phyloP scores from a whole-genome alignment of 2,797 vertebrate species.

The Balearica regulorum region DNA sequence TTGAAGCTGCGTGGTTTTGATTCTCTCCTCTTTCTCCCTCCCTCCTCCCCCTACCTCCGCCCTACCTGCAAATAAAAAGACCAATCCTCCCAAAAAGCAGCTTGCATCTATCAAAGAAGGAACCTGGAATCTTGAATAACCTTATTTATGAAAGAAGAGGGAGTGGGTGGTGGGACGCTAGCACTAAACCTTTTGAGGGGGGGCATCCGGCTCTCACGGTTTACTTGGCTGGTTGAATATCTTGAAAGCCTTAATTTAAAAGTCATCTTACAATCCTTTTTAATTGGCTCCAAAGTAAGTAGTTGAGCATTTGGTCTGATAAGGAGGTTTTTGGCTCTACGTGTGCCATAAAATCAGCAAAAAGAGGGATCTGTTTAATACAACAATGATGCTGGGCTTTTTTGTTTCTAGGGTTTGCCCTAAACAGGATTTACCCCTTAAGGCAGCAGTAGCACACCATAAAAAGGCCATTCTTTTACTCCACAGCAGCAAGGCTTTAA shows the following conservation, averaged over 20 bases:
- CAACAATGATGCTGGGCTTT: slow-evolving; percentile 58
- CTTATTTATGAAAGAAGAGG: slow-evolving; percentile 56
- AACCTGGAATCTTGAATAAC: slow-evolving; percentile 33
- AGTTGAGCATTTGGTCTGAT: slow-evolving; percentile 66
- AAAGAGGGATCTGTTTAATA: slow-evolving; percentile 74
- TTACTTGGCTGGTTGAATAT: slow-evolving; percentile 53
- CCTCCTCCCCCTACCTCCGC: background rate
- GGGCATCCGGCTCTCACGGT: slow-evolving; percentile 45
- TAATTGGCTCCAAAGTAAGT: slow-evolving; percentile 69
- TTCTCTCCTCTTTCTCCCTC: background rate
- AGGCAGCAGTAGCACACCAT: slow-evolving; percentile 71
- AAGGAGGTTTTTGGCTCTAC: slow-evolving; percentile 66
- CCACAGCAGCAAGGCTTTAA: slow-evolving; percentile 37
- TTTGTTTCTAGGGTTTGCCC: slow-evolving; percentile 60
- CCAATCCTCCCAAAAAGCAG: slow-evolving; percentile 4
- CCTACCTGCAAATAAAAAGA: slow-evolving; percentile 23
- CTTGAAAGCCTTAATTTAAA: slow-evolving; percentile 71
- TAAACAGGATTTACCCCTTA: slow-evolving; percentile 67
- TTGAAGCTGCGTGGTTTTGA: background rate
- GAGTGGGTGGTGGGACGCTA: background rate
- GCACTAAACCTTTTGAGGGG: slow-evolving; percentile 48
- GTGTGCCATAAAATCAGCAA: slow-evolving; percentile 72
- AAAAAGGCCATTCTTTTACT: slow-evolving; percentile 60
- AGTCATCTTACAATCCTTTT: slow-evolving; percentile 61
- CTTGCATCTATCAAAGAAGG: slow-evolving; percentile 40